These are phyloP conservation scores for Linurgus olivaceus DNA, from an alignment of 2,797 vertebrate species.

Conservation along the genomic window DNA sequence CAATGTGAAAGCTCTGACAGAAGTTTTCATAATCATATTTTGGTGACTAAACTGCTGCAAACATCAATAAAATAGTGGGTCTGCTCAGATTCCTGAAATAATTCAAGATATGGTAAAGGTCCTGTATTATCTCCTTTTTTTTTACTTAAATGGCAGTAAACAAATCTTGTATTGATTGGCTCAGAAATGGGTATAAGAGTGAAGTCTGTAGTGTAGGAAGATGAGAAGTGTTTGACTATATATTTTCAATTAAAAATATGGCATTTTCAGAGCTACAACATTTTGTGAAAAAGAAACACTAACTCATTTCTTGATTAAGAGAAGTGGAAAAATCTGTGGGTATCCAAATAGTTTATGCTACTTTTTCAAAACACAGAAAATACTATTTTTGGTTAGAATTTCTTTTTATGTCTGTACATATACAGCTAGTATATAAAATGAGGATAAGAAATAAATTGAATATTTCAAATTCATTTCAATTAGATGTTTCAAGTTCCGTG, in stretches of 20 bases:
- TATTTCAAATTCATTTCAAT: not conserved
- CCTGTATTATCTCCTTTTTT: not conserved
- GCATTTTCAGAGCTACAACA: not conserved
- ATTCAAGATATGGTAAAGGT: not conserved
- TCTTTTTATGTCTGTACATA: not conserved
- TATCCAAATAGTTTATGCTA: not conserved
- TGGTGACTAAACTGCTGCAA: not conserved
- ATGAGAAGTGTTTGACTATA: not conserved
- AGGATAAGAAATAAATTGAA: not conserved
- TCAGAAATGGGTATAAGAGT: not conserved
- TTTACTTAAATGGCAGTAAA: not conserved
- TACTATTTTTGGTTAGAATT: not conserved
- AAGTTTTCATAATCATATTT: not conserved
- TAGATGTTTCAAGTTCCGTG: not conserved
- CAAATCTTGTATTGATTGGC: not conserved
- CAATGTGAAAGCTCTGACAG: not conserved
- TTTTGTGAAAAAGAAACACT: not conserved
- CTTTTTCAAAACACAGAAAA: not conserved
- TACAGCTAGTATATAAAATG: not conserved
- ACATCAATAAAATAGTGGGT: not conserved
- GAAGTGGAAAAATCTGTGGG: not conserved
- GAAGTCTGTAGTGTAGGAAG: not conserved
- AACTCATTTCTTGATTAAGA: not conserved
- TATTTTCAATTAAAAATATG: not conserved
- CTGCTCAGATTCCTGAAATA: not conserved